A percentile compares a stretch with the other conserved stretches of the same genome.
Evolutionary conservation across 1,140 invertebrate species (phyloP).

Genomic region (Rhagoletis pomonella): DNA sequence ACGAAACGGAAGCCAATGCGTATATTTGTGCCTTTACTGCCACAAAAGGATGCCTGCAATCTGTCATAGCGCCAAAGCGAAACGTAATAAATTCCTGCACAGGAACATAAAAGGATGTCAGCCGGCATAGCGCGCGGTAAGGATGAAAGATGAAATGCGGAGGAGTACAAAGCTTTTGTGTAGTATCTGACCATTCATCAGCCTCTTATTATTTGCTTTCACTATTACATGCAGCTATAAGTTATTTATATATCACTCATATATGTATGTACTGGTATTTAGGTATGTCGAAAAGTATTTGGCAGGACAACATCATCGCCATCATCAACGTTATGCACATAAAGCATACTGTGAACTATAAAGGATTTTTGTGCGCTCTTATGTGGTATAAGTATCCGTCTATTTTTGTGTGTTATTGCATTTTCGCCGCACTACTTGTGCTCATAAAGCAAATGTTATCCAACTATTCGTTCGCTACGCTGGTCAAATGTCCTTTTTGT

Average conservation of each 20-base stretch:
- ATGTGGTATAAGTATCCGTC: neutral
- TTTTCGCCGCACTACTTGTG: neutral
- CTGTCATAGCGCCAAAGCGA: slow-evolving; percentile 36
- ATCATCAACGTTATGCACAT: neutral
- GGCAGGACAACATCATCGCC: slow-evolving; percentile 8
- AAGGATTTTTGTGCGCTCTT: slow-evolving; percentile 31
- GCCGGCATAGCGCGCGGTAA: neutral
- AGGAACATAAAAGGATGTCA: slow-evolving; percentile 37
- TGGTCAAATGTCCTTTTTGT: neutral
- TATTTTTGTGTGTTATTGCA: slow-evolving; percentile 48
- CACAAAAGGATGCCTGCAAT: slow-evolving; percentile 39
- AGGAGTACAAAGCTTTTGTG: neutral
- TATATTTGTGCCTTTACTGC: neutral
- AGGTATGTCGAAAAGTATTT: neutral
- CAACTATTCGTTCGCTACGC: neutral
- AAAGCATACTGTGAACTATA: slow-evolving; percentile 16
- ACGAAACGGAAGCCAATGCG: neutral
- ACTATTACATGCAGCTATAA: slow-evolving; percentile 26
- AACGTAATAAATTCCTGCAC: slow-evolving; percentile 49
- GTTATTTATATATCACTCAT: slow-evolving; percentile 35
- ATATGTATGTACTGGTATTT: neutral
- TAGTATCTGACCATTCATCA: slow-evolving; percentile 39
- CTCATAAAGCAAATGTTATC: slow-evolving; percentile 32
- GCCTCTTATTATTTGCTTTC: slow-evolving; percentile 1
- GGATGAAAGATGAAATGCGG: neutral